Conservation (phyloP, 2,797 vertebrate species). For the Cyclura pinguis region DNA sequence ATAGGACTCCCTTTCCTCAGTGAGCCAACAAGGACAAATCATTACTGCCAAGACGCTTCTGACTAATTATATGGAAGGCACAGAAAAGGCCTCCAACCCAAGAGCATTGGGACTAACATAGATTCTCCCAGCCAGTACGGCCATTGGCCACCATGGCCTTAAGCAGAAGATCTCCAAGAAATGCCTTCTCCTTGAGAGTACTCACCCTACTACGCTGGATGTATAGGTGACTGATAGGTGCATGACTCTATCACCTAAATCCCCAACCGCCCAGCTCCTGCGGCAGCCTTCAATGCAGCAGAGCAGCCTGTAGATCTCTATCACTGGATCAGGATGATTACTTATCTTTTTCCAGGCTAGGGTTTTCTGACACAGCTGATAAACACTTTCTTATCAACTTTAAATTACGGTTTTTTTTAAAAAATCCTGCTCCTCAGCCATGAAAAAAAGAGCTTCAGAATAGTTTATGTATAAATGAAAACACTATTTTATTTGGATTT, state of each 20-base stretch:
- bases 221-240: background rate
- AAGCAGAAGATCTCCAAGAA: background rate
- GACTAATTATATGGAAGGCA: background rate
- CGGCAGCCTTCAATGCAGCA: background rate
- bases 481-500: background rate
- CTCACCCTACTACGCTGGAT: background rate
- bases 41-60: background rate
- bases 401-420: background rate
- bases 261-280: background rate
- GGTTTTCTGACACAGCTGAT: background rate
- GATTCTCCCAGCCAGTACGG: too few relatives aligned
- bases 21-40: background rate
- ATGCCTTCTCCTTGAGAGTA: background rate
- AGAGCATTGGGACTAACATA: background rate
- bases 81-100: background rate
- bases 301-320: background rate
- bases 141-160: background rate
- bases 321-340: background rate
- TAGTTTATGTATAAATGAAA: background rate
- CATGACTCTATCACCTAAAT: background rate
- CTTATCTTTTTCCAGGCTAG: background rate
- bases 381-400: background rate
- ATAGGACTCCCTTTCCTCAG: background rate
- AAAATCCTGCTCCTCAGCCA: background rate
- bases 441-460: background rate